A percentile compares a stretch with the other conserved stretches of the same genome.
These are phyloP conservation scores for Rhynchophorus ferrugineus DNA, from an alignment of 1,140 invertebrate genomes.

Conservation along the genomic window DNA sequence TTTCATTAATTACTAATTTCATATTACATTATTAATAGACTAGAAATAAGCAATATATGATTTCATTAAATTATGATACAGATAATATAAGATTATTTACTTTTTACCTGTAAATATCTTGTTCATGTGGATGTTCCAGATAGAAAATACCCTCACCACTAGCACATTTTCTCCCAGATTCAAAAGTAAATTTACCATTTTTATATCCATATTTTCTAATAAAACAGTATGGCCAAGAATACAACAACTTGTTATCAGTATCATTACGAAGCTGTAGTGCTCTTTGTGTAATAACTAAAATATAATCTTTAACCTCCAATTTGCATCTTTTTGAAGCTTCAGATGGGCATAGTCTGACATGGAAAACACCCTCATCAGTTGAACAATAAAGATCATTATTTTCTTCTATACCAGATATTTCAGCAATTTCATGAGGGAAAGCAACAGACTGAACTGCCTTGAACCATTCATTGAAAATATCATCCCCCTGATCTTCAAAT, in stretches of 20 bases:
- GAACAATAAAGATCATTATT: constrained; percentile 82
- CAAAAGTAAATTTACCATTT: constrained; percentile 77
- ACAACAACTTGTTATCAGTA: constrained; percentile 57
- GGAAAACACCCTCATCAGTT: constrained; percentile 67
- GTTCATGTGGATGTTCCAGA: constrained; percentile 67
- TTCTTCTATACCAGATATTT: constrained; percentile 63
- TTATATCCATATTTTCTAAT: constrained; percentile 78
- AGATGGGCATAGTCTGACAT: constrained; percentile 67
- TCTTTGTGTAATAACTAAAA: constrained; percentile 61
- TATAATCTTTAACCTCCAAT: constrained; percentile 61
- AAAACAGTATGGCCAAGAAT: constrained; percentile 80
- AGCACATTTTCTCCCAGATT: constrained; percentile 81
- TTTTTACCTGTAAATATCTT: constrained; percentile 62
- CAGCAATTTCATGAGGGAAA: constrained; percentile 60
- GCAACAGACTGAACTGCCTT: constrained; percentile 71
- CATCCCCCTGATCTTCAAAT: constrained; percentile 45
- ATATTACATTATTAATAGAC: not conserved
- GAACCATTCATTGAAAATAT: constrained; percentile 69
- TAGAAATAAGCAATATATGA: not conserved
- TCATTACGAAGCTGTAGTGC: constrained; percentile 64
- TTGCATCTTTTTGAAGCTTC: constrained; percentile 69
- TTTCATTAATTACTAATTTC: not conserved
- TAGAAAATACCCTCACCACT: constrained; percentile 79
- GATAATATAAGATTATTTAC: not conserved
- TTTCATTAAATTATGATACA: not conserved